Evolutionary conservation across 64 coral and sea anemone genomes (phyloP).

Genomic region (Stichodactyla mertensii): DNA sequence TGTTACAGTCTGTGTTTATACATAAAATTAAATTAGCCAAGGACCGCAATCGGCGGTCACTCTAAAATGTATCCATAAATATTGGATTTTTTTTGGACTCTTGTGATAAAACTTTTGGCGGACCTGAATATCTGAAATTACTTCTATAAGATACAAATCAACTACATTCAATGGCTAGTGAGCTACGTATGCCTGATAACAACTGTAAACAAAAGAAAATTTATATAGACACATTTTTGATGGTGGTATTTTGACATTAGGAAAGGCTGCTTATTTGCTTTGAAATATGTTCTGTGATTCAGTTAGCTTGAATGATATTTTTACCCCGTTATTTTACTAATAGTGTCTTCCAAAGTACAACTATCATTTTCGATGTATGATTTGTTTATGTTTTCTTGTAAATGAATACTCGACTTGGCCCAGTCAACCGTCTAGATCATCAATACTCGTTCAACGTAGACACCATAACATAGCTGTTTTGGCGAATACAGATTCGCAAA

Average conservation of each 20-base stretch:
- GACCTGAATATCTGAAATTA: neutral
- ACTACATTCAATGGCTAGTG: neutral
- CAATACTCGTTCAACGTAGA: neutral
- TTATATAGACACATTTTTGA: neutral
- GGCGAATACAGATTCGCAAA: neutral
- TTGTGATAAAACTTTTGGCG: neutral
- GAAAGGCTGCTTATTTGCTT: neutral
- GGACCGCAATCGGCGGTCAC: neutral
- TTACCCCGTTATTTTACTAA: neutral
- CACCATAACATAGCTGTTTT: neutral
- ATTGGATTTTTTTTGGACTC: neutral
- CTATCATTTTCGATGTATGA: neutral
- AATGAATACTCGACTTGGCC: neutral
- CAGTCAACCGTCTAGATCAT: neutral
- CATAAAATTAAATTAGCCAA: neutral
- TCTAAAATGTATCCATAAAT: neutral
- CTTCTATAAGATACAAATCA: neutral
- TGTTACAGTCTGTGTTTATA: constrained; percentile 12
- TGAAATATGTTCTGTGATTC: neutral
- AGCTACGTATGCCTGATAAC: neutral
- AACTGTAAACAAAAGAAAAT: constrained; percentile 4
- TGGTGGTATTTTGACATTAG: neutral
- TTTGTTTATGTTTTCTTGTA: constrained; percentile 2
- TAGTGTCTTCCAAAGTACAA: neutral
- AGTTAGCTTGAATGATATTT: neutral